Conservation (phyloP, 1,140 invertebrate species). For the Micrasema longulum region DNA sequence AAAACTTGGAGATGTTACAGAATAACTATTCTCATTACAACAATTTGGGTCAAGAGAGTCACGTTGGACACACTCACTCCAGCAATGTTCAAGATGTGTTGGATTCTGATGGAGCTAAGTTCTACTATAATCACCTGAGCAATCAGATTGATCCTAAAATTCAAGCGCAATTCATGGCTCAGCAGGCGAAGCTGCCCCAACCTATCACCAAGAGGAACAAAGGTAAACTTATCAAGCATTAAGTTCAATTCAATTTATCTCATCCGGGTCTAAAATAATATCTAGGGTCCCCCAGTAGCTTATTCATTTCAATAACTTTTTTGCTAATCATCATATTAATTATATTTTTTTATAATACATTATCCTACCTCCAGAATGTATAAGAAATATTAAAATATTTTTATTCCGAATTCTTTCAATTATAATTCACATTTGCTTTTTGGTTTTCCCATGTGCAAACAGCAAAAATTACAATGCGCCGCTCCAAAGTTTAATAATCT, state of each 20-base stretch:
- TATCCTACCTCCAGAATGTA: background rate
- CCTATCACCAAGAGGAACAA: constrained; percentile 21
- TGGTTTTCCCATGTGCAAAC: too few relatives aligned
- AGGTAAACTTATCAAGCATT: constrained; percentile 9
- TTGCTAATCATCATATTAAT: background rate
- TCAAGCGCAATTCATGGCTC: background rate
- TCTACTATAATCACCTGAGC: constrained; percentile 13
- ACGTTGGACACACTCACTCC: constrained; percentile 19
- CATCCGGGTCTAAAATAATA: background rate
- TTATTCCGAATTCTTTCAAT: background rate
- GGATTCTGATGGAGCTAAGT: constrained; percentile 12
- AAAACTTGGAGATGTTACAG: constrained; percentile 29
- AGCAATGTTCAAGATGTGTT: constrained; percentile 21
- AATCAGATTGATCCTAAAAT: constrained; percentile 14
- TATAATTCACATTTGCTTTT: background rate
- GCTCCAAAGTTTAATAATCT: too few relatives aligned
- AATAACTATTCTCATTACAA: constrained; percentile 31
- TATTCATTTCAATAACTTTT: background rate
- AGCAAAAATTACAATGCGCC: too few relatives aligned
- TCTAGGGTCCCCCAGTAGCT: background rate
- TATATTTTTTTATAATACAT: background rate
- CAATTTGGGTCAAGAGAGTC: constrained; percentile 18
- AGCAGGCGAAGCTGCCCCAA: constrained; percentile 2
- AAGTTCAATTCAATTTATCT: too few relatives aligned
- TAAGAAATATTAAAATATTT: background rate